Conservation (phyloP, 2,113 vertebrate genomes). For the Saccopteryx bilineata region DNA sequence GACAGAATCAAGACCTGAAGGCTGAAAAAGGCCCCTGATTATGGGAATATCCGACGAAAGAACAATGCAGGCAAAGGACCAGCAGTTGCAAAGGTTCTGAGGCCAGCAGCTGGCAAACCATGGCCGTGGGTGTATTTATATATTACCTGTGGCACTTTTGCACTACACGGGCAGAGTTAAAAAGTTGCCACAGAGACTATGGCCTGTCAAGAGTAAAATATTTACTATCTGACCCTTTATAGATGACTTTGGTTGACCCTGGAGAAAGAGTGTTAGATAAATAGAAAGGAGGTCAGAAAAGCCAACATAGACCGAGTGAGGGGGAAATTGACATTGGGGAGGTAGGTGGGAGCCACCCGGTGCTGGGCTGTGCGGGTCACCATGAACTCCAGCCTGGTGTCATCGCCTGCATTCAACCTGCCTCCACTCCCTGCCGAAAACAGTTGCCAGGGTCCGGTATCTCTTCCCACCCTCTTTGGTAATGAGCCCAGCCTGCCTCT, state of each 20-base stretch:
- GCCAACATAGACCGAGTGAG: background rate
- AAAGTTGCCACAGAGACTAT: background rate
- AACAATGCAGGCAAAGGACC: background rate
- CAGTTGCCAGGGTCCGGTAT: background rate
- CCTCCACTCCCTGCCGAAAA: background rate
- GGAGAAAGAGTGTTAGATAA: too few species aligned
- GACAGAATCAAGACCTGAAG: background rate
- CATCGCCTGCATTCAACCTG: background rate
- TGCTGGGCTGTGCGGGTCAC: background rate
- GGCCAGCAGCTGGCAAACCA: background rate
- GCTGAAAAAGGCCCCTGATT: background rate
- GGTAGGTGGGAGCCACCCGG: background rate
- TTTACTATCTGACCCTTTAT: background rate
- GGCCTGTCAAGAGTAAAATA: background rate
- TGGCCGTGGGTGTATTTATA: fast-evolving
- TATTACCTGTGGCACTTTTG: background rate
- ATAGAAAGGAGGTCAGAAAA: background rate
- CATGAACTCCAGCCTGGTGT: background rate
- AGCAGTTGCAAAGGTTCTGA: background rate
- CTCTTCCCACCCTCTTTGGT: background rate
- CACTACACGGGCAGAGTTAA: background rate
- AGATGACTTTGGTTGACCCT: background rate
- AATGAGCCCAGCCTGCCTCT: background rate
- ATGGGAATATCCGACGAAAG: background rate
- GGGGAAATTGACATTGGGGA: too few species aligned